Evolutionary conservation across 2,113 vertebrate genomes (phyloP), one percentile per base, ranked within the genome.

Genomic region (Ammodytes marinus): DNA sequence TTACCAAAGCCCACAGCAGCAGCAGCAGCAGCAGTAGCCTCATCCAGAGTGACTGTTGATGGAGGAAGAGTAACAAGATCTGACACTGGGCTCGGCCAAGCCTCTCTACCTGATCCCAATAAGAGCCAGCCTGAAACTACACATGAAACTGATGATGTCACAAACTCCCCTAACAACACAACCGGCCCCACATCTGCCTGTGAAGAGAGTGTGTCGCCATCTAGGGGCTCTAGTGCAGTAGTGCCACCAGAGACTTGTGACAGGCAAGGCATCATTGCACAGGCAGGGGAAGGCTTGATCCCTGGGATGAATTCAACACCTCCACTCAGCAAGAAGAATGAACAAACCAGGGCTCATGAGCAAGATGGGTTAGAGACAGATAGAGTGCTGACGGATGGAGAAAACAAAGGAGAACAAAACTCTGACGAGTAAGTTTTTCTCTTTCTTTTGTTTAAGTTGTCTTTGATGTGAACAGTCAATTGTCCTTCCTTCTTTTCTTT

Each of bases 381-480:
- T 43, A 19, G 0, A 52, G 50, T 76, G 5, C 13, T 2, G 53
- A 63, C 52, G 4, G 53, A 49, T 3, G 57, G 35, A 53, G 7
- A 6, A 27, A 37, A 45, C 3, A 55, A 37, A 42, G 35, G 4
- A 71, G 49, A 61, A 1, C 42, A 66, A 14, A 45, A 58, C 2
- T 76, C 45, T 35, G 64, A 68, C 17, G 63, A 85, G 93, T 94
- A 54, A 84, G 27, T 65, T 39, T 65, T 6, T 58, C 13, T n/a
- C 1, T 45, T 67, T 42, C 6, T 1, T 39, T 4, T 19, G n/a
- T 69, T 66, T 8, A 14, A 43, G 35, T 71, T 47, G 2, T 74
- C n/a, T 35, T 17, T 0, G 5, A n/a, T 15, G 39, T 19, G n/a
- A 27, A 46, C 19, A 2, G 12, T 47, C 5, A 1, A 17, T 39